Evolutionary conservation across 2,113 vertebrate species (phyloP), one percentile per base, ranked within the genome.

Genomic region (Ceuthmochares aereus): DNA sequence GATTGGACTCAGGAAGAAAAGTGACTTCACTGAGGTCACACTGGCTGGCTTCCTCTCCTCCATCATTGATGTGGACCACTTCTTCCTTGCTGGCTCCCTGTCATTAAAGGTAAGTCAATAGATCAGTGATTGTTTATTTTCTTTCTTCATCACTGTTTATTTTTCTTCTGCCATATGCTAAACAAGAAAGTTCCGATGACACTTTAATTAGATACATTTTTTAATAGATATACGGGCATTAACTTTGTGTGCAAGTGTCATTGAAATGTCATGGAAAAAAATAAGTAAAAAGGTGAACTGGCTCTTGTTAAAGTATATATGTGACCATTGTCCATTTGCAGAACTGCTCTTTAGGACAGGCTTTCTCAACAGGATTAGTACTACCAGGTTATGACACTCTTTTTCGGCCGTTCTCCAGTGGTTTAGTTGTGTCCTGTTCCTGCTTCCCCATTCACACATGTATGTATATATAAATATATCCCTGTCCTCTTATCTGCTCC

Each of bases 51-150:
- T 99, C 75, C 98, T 99, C 49, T 98, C 99, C 12, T 99, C 99
- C 6, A 70, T 99, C 80, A 99, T 99, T 89, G 99, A 99, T 84
- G 82, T 99, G 81, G 99, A 99, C 95, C 99, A 99, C 96, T 99
- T 99, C 96, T 97, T 99, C 76, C 96, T 98, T 96, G 99, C 99
- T 74, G 98, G 99, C 74, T 99, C 99, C 20, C 89, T 99, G 18
- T 99, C 99, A 10, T 97, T 99, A 88, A 98, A 99, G 98, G 99
- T 99, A 96, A 98, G 98, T 73, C 23, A 56, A 8, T 11, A 17
- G 36, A 69, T 88, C 2, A 22, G 20, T 43, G 58, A 58, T 15
- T n/a, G 7, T 25, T 92, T 36, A n/a, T 58, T 87, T 90, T 89
- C 52, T 37, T 90, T 55, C 23, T 80, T 84, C 12, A 29, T 64